phyloP scores from a whole-genome alignment of 2,888 invertebrate genomes.

The Rapana venosa region DNA sequence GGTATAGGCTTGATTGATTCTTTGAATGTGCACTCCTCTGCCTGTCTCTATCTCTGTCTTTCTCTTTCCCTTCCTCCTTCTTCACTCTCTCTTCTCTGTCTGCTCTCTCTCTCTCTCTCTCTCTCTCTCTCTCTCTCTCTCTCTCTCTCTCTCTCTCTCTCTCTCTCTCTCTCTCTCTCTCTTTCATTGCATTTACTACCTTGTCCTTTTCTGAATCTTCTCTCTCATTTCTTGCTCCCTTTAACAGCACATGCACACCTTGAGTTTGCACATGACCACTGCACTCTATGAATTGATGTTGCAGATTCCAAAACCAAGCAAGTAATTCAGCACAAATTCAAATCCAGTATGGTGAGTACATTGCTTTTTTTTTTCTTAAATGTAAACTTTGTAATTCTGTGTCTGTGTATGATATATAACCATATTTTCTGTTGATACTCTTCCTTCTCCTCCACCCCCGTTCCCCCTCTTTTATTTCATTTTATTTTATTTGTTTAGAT shows the following conservation, averaged over 20 bases:
- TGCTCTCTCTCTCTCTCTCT: not conserved
- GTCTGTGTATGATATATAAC: not conserved
- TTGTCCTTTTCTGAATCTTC: not conserved
- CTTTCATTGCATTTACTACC: not conserved
- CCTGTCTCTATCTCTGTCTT: no score
- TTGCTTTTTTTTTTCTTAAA: not conserved
- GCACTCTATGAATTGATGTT: constrained; percentile 76
- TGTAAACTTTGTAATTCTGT: not conserved
- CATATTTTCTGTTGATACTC: not conserved
- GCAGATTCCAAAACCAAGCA: constrained; percentile 98
- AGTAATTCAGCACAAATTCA: constrained; percentile 97
- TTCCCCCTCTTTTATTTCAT: not conserved
- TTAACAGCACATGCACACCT: no score
- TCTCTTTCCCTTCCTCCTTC: no score
- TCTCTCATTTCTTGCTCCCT: not conserved
- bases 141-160: not conserved
- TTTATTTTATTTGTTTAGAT: not conserved
- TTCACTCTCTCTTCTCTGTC: not conserved
- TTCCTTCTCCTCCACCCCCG: not conserved
- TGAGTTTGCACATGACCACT: not conserved
- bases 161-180: not conserved
- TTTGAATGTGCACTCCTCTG: no score
- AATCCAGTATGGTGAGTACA: constrained; percentile 95
- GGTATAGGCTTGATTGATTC: no score
- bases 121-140: not conserved